Conservation (phyloP, 2,888 invertebrate species). For the Hylaea fasciaria region DNA sequence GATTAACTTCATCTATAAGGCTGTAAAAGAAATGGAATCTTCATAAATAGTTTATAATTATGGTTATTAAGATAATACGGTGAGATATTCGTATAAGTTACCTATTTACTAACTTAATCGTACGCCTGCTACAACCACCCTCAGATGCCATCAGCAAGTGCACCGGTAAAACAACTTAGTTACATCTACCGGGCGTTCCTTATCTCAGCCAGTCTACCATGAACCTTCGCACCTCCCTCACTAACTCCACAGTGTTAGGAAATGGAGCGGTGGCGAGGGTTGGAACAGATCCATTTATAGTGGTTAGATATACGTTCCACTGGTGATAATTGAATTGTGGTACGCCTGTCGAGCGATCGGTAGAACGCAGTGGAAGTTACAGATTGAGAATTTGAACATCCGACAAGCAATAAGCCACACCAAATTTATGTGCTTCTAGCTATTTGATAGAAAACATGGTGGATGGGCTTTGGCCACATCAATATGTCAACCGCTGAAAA, state of each 20-base stretch:
- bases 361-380: not conserved
- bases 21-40: too few species aligned
- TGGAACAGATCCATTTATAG: not conserved
- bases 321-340: not conserved
- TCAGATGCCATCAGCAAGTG: slow-evolving; percentile 43
- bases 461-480: too few species aligned
- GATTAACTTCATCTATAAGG: too few species aligned
- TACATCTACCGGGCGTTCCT: slow-evolving; percentile 42
- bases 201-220: not conserved
- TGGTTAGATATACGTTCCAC: not conserved
- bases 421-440: too few species aligned
- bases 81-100: too few species aligned
- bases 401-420: too few species aligned
- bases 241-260: not conserved
- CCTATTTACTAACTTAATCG: not conserved
- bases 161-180: slow-evolving; percentile 55
- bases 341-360: not conserved
- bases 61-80: too few species aligned
- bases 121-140: slow-evolving; percentile 4
- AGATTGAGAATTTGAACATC: not conserved
- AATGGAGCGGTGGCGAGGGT: not conserved
- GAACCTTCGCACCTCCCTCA: not conserved
- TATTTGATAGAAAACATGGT: too few species aligned
- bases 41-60: too few species aligned
- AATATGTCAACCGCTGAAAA: too few species aligned